Evolutionary conservation across 2,888 invertebrate species (phyloP).

Genomic region (Stenodera caucasica): DNA sequence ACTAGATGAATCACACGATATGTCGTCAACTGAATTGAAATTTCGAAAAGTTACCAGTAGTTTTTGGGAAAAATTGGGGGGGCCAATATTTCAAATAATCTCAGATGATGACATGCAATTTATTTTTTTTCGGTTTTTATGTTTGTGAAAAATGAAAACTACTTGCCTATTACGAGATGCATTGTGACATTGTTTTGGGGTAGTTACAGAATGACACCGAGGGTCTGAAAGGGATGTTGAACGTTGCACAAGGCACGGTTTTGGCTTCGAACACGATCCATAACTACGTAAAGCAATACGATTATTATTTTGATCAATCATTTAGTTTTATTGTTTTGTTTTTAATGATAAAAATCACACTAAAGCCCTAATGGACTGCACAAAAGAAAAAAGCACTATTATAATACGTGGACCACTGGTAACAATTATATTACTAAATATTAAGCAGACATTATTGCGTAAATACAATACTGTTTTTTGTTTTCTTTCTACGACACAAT

Average conservation of each 20-base stretch:
- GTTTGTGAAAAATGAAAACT: conserved; percentile 5
- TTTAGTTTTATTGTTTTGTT: neutral
- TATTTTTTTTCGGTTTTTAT: neutral
- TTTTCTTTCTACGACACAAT: neutral
- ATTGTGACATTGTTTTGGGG: conserved; percentile 59
- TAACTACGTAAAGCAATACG: conserved; percentile 59
- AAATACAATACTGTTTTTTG: conserved; percentile 11
- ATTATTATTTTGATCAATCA: conserved; percentile 23
- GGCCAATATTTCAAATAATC: no score
- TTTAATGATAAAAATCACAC: neutral
- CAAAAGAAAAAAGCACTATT: neutral
- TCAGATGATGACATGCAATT: neutral
- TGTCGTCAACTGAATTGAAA: no score
- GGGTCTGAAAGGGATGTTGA: conserved; percentile 57
- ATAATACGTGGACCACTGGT: neutral
- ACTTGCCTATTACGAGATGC: conserved; percentile 56
- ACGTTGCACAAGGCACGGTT: conserved; percentile 66
- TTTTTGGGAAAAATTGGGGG: no score
- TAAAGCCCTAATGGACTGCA: neutral
- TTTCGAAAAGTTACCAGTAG: no score
- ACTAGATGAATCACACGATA: no score
- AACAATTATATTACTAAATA: conserved; percentile 15
- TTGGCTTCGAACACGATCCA: conserved; percentile 65
- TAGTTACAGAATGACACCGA: conserved; percentile 59
- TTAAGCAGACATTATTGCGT: conserved; percentile 16